Evolutionary conservation across 1,140 invertebrate species (phyloP).

Genomic region (Chelonus insularis): DNA sequence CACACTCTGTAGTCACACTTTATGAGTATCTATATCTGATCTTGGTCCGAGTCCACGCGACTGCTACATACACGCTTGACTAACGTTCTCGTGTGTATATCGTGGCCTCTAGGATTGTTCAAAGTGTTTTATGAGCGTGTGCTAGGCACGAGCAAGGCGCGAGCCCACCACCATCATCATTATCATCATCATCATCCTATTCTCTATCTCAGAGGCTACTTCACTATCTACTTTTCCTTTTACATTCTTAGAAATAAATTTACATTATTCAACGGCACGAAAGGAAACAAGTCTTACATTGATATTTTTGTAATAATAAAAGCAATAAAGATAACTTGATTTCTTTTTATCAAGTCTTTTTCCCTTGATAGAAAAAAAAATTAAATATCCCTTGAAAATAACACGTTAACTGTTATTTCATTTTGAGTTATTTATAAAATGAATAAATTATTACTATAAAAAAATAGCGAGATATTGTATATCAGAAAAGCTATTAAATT

Average conservation of each 20-base stretch:
- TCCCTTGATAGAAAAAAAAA: too few species aligned
- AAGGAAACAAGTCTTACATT: not conserved
- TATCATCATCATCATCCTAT: slow-evolving; percentile 22
- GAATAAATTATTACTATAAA: too few species aligned
- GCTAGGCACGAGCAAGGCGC: slow-evolving; percentile 42
- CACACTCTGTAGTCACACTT: not conserved
- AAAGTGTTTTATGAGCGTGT: slow-evolving; percentile 38
- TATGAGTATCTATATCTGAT: slow-evolving; percentile 1
- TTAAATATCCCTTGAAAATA: too few species aligned
- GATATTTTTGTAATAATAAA: not conserved
- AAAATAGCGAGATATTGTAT: too few species aligned
- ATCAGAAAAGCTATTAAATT: too few species aligned
- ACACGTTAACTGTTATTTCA: too few species aligned
- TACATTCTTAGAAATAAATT: slow-evolving; percentile 17
- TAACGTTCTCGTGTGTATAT: not conserved
- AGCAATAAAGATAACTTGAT: too few species aligned
- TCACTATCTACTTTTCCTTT: slow-evolving; percentile 13
- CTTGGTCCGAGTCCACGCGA: slow-evolving; percentile 20
- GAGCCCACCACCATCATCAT: slow-evolving; percentile 31
- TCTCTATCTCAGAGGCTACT: slow-evolving; percentile 11
- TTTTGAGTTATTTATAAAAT: too few species aligned
- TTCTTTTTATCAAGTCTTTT: too few species aligned
- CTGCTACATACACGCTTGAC: slow-evolving; percentile 14
- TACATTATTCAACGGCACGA: not conserved
- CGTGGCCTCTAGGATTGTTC: not conserved